These are phyloP conservation scores for Formicarius rufipectus DNA, from an alignment of 2,113 vertebrate species.

Conservation along the genomic window DNA sequence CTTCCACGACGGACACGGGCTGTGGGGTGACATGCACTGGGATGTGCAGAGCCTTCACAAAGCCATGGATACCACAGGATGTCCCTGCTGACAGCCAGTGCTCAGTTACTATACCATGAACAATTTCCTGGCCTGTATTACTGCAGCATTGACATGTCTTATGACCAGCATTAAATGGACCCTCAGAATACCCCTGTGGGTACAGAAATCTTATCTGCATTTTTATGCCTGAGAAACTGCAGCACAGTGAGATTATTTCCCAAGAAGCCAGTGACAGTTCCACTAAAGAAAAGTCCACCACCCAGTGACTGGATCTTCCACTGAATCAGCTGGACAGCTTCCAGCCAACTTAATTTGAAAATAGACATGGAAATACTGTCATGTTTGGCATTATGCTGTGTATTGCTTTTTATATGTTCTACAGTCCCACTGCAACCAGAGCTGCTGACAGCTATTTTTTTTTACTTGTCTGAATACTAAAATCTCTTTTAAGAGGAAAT, in stretches of 20 bases:
- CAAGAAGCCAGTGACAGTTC: background rate
- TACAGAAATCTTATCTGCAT: background rate
- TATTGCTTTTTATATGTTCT: background rate
- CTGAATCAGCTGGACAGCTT: constrained; percentile 10
- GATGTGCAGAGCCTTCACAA: background rate
- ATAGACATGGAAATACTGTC: constrained; percentile 20
- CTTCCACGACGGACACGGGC: background rate
- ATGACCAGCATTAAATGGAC: background rate
- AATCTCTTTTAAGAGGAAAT: constrained; percentile 10
- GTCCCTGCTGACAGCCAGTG: background rate
- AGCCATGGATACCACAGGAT: background rate
- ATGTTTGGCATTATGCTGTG: constrained; percentile 18
- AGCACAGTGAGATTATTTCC: background rate
- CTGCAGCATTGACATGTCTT: background rate
- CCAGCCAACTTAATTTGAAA: constrained; percentile 27
- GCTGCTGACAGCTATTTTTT: constrained; percentile 34
- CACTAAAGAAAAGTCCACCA: background rate
- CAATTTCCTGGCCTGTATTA: background rate
- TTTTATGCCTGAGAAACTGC: background rate
- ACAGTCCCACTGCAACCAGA: background rate
- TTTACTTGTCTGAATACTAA: constrained; percentile 2
- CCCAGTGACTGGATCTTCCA: background rate
- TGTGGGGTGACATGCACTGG: background rate
- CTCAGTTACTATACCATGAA: background rate
- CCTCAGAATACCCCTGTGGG: background rate